Conservation (phyloP, 2,113 vertebrate genomes). For the Myrmophylax atrothorax region DNA sequence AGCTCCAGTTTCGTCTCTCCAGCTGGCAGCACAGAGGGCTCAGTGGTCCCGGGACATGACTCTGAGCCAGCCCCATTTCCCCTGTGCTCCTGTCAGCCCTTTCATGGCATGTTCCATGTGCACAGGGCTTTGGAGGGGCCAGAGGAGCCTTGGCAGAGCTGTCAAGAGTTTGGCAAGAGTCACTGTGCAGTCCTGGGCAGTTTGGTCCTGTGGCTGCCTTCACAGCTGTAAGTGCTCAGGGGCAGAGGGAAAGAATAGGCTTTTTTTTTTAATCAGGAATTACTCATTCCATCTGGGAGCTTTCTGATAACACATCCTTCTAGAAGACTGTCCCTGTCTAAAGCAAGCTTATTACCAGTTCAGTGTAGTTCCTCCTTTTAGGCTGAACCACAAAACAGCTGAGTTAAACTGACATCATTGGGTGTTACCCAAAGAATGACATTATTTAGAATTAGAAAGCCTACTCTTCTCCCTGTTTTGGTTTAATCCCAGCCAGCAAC, state of each 20-base stretch:
- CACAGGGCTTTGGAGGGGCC: neutral
- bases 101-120: neutral
- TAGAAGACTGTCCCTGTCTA: neutral
- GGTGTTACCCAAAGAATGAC: neutral
- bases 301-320: neutral
- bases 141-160: neutral
- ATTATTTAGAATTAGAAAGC: neutral
- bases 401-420: neutral
- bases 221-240: neutral
- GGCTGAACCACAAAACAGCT: neutral
- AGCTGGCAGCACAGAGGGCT: neutral
- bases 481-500: neutral
- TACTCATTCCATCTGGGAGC: neutral
- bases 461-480: neutral
- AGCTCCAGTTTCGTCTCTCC: neutral
- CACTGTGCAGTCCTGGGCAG: neutral
- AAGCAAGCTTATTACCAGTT: neutral
- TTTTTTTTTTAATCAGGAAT: neutral
- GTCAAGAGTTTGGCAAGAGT: rapidly evolving
- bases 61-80: neutral
- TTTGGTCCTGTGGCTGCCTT: neutral
- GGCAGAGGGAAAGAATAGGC: neutral
- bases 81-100: neutral
- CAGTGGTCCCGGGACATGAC: rapidly evolving
- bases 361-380: neutral